Evolutionary conservation across 1,140 invertebrate genomes (phyloP).

Genomic region (Philotrypesis tridentata): DNA sequence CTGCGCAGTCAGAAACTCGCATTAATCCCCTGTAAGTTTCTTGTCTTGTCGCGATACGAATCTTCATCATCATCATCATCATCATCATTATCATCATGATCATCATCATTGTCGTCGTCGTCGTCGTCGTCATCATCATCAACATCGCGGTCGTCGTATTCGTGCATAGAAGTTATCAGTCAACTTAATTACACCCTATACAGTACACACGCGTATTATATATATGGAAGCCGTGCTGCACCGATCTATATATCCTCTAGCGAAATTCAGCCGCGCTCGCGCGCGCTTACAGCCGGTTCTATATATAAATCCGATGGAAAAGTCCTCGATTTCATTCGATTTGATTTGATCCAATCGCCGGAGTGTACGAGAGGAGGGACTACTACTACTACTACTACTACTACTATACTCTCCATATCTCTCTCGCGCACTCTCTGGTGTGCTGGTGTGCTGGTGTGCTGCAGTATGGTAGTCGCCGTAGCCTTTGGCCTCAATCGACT

Average conservation of each 20-base stretch:
- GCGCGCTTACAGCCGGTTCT: neutral
- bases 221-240: too few relatives aligned
- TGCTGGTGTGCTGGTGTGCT: neutral
- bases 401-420: neutral
- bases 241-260: too few relatives aligned
- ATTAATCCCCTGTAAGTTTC: neutral
- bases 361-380: neutral
- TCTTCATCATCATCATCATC: neutral
- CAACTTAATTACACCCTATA: neutral
- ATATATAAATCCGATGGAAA: constrained; percentile 8
- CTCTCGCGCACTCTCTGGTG: neutral
- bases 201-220: too few relatives aligned
- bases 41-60: neutral
- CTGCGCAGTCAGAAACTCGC: neutral
- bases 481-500: constrained; percentile 47
- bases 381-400: too few relatives aligned
- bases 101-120: too few relatives aligned
- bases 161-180: neutral
- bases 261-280: too few relatives aligned
- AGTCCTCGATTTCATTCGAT: constrained; percentile 18
- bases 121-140: too few relatives aligned
- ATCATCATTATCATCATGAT: neutral
- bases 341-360: constrained; percentile 4
- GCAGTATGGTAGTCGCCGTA: neutral
- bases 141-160: too few relatives aligned